Conservation (phyloP, 2,797 vertebrate species). For the Melanotaenia boesemani region DNA sequence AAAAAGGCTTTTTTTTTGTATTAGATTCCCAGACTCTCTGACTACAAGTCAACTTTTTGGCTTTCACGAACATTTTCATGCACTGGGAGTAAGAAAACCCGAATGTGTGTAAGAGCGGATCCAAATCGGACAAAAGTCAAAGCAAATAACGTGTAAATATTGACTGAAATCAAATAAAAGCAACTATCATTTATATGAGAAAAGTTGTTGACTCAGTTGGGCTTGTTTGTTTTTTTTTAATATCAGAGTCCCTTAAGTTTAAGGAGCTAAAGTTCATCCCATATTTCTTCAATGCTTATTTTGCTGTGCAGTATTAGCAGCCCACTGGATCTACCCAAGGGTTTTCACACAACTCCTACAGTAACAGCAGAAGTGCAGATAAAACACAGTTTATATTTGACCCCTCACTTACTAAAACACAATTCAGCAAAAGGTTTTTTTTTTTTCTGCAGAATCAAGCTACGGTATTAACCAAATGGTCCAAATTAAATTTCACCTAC, state of each 20-base stretch:
- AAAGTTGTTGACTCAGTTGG: conserved; percentile 26
- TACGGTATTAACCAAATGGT: background rate
- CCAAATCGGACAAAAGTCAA: conserved; percentile 1
- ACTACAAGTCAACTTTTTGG: background rate
- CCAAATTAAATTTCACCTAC: background rate
- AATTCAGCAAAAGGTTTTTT: conserved; percentile 23
- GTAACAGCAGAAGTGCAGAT: conserved; percentile 48
- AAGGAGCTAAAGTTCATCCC: conserved; percentile 45
- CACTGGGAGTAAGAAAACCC: background rate
- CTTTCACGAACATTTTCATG: conserved; percentile 11
- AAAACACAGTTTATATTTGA: conserved; percentile 49
- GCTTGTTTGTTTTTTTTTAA: conserved; percentile 36
- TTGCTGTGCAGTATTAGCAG: conserved; percentile 52
- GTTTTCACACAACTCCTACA: conserved; percentile 58
- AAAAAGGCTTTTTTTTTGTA: background rate
- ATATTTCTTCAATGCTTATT: conserved; percentile 53
- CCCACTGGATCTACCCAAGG: conserved; percentile 61
- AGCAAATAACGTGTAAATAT: background rate
- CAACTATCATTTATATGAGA: conserved; percentile 30
- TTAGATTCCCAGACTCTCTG: conserved; percentile 2
- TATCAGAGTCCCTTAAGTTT: conserved; percentile 52
- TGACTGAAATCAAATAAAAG: conserved; percentile 2
- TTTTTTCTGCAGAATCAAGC: conserved; percentile 26
- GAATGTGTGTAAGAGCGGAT: conserved; percentile 5
- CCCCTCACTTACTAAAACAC: conserved; percentile 54